Evolutionary conservation across 2,888 invertebrate species (phyloP).

Genomic region (Drosophila pegasa): DNA sequence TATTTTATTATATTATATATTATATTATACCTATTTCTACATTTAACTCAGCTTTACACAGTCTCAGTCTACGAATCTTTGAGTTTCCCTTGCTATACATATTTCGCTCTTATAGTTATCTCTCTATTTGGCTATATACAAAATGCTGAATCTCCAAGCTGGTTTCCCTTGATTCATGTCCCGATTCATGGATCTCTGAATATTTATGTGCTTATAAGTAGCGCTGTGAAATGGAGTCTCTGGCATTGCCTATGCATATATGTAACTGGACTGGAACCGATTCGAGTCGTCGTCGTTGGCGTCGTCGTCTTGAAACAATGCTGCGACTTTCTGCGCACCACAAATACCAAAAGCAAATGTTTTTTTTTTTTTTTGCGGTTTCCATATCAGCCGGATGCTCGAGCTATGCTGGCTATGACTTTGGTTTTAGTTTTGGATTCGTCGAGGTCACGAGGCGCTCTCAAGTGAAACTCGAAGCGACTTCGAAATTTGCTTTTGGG

Average conservation of each 20-base stretch:
- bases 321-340: constrained; percentile 45
- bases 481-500: constrained; percentile 32
- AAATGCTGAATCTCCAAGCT: too few species aligned
- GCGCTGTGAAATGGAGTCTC: constrained; percentile 20
- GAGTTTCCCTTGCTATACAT: too few species aligned
- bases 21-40: too few species aligned
- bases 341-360: constrained; percentile 37
- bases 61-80: too few species aligned
- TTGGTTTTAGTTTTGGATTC: constrained; percentile 24
- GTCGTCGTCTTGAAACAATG: constrained; percentile 38
- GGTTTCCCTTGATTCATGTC: background rate
- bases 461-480: constrained; percentile 63
- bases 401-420: constrained; percentile 16
- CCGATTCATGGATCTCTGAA: constrained; percentile 19
- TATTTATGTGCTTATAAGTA: constrained; percentile 15
- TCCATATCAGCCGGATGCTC: constrained; percentile 52
- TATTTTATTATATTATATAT: too few species aligned
- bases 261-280: constrained; percentile 53
- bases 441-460: constrained; percentile 65
- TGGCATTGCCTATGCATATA: constrained; percentile 45
- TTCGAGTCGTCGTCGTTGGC: background rate
- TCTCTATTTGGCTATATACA: too few species aligned
- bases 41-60: too few species aligned
- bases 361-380: constrained; percentile 26
- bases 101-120: too few species aligned